phyloP scores from a whole-genome alignment of 1,140 invertebrate genomes.

The Brachionus asplanchnoidis region DNA sequence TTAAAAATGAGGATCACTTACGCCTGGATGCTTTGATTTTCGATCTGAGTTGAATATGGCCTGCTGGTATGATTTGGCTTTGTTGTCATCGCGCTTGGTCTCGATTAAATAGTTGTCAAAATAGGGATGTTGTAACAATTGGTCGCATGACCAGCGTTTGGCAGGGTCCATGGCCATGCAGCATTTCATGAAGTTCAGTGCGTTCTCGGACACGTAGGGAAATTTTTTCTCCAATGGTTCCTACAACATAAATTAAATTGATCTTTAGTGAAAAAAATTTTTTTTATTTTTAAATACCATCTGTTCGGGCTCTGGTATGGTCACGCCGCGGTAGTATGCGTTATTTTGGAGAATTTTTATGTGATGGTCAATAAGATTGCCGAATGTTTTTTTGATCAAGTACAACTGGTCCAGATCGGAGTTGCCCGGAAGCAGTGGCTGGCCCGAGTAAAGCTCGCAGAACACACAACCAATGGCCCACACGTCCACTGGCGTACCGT shows the following conservation, averaged over 20 bases:
- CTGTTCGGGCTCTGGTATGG: constrained; percentile 73
- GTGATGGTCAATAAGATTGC: constrained; percentile 84
- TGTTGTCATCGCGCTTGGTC: constrained; percentile 30
- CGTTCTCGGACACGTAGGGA: constrained; percentile 65
- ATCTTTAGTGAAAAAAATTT: neutral
- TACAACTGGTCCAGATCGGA: constrained; percentile 97
- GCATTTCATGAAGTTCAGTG: constrained; percentile 82
- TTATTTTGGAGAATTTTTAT: constrained; percentile 91
- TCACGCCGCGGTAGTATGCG: constrained; percentile 79
- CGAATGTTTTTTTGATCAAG: constrained; percentile 78
- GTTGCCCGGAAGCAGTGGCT: constrained; percentile 84
- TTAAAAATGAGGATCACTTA: constrained; percentile 31
- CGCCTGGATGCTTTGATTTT: constrained; percentile 29
- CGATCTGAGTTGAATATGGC: constrained; percentile 29
- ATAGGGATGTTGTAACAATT: constrained; percentile 79
- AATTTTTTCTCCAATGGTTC: constrained; percentile 76
- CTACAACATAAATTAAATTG: constrained; percentile 44
- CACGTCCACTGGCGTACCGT: constrained; percentile 91
- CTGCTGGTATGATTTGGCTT: constrained; percentile 37
- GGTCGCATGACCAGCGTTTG: constrained; percentile 79
- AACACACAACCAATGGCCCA: constrained; percentile 88
- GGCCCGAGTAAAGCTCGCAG: constrained; percentile 77
- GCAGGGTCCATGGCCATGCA: constrained; percentile 89
- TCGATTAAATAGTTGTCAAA: constrained; percentile 60
- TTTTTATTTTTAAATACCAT: constrained; percentile 46